Evolutionary conservation across 2,113 vertebrate genomes (phyloP).

Genomic region (Gambusia holbrooki): DNA sequence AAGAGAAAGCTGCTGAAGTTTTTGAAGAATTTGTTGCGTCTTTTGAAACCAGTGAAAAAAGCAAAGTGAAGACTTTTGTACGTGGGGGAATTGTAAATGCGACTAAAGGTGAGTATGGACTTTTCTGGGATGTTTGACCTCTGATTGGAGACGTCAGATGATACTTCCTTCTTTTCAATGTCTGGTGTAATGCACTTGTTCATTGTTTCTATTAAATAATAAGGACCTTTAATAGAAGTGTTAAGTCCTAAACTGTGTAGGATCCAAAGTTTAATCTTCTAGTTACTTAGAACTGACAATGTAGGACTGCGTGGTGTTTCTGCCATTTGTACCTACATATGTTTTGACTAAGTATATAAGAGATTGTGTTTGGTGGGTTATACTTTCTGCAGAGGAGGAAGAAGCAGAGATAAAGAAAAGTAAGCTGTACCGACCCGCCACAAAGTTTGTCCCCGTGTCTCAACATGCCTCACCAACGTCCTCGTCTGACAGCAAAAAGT

Average conservation of each 20-base stretch:
- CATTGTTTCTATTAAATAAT: background rate
- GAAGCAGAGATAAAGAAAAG: slow-evolving; percentile 77
- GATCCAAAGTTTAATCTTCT: background rate
- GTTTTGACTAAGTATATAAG: background rate
- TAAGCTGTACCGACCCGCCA: slow-evolving; percentile 79
- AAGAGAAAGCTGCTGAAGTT: slow-evolving; percentile 85
- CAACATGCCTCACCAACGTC: slow-evolving; percentile 63
- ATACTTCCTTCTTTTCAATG: background rate
- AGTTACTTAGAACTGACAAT: background rate
- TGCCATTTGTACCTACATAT: background rate
- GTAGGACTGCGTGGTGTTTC: background rate
- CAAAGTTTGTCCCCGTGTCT: slow-evolving; percentile 69
- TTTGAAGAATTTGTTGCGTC: slow-evolving; percentile 85
- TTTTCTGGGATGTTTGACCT: background rate
- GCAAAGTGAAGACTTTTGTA: slow-evolving; percentile 82
- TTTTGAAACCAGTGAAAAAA: slow-evolving; percentile 80
- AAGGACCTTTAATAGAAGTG: background rate
- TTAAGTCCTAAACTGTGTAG: background rate
- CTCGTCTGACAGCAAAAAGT: slow-evolving; percentile 69
- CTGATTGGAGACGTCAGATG: background rate
- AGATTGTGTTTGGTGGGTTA: background rate
- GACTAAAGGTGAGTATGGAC: slow-evolving; percentile 76
- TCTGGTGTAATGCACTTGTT: background rate
- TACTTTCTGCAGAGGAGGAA: slow-evolving; percentile 75
- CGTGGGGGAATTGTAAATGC: slow-evolving; percentile 84